A percentile compares a stretch with the other conserved stretches of the same genome.
Conservation (phyloP, 1,140 invertebrate species). For the Mizuhopecten yessoensis region DNA sequence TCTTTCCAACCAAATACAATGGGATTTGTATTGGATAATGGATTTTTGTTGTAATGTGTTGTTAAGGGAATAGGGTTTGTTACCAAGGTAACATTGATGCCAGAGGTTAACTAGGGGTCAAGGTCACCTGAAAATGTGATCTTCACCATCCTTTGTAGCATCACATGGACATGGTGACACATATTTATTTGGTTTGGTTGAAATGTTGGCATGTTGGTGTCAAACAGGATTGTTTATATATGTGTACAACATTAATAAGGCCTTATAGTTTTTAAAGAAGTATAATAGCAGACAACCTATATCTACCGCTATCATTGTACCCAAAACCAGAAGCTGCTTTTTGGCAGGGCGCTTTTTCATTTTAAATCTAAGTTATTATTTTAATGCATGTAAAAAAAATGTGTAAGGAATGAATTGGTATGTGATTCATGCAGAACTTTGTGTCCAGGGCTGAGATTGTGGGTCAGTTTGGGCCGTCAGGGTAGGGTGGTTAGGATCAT, state of each 20-base stretch:
- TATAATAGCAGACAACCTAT: no score
- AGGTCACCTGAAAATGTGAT: neutral
- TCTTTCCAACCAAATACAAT: neutral
- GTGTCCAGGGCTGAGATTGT: no score
- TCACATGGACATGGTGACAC: neutral
- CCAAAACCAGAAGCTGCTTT: no score
- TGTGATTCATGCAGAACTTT: no score
- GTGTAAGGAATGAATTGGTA: no score
- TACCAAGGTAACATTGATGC: slow-evolving; percentile 2
- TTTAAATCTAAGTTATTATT: no score
- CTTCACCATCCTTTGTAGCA: neutral
- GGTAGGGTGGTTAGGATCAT: no score
- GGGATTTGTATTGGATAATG: neutral
- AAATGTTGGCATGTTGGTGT: neutral
- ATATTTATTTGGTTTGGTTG: neutral
- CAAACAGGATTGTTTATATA: neutral
- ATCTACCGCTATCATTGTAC: no score
- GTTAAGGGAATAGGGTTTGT: neutral
- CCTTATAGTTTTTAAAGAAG: neutral
- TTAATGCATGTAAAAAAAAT: no score
- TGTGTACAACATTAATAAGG: neutral
- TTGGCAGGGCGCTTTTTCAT: no score
- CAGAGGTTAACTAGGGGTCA: neutral
- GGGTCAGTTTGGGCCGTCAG: no score
- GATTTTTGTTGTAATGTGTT: slow-evolving; percentile 29